Evolutionary conservation across 2,888 invertebrate species (phyloP), one percentile per base, ranked within the genome.

Genomic region (Drosophila glabriapex): DNA sequence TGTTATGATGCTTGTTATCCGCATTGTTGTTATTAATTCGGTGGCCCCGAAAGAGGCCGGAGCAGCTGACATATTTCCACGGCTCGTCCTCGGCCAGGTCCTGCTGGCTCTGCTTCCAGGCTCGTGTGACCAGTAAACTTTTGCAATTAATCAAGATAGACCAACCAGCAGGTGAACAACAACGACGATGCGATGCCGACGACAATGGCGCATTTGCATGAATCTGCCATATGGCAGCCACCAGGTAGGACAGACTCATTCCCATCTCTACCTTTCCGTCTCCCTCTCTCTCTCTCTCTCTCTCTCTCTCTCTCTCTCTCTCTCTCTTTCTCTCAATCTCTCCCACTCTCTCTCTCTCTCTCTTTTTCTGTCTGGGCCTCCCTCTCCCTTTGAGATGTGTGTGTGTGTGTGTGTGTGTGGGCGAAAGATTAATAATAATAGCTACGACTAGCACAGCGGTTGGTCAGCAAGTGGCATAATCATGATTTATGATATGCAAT

Each of bases 401-500:
- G 25, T 62, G 31, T 62, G 31, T 67, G 55, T 63, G 84, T 85
- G 90, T 63, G 84, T 85, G 90, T 63, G 84, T 85, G 90, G 77
- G 86, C 76, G 80, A 88, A 85, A 90, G 87, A 87, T 87, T 87
- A 87, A 90, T 87, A 87, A 90, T 90, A 87, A 87, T 90, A 85
- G 83, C 89, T 85, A 76, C 83, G 90, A 85, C 87, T 90, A 85
- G 88, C 85, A 60, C 88, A 82, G 85, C 85, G 85, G 87, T 84
- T 78, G 88, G 78, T 82, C 85, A 87, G 81, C 81, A 82, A 85
- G 89, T 82, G 88, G 86, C 85, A 89, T 90, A 90, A 90, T 89
- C 91, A 86, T 90, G 91, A 90, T 90, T 90, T 91, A 90, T 90
- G 86, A 76, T 78, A 86, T 75, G 83, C 91, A 91, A 91, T 90